phyloP scores from a whole-genome alignment of 2,797 vertebrate genomes.

The Sternarchorhynchus goeldii region DNA sequence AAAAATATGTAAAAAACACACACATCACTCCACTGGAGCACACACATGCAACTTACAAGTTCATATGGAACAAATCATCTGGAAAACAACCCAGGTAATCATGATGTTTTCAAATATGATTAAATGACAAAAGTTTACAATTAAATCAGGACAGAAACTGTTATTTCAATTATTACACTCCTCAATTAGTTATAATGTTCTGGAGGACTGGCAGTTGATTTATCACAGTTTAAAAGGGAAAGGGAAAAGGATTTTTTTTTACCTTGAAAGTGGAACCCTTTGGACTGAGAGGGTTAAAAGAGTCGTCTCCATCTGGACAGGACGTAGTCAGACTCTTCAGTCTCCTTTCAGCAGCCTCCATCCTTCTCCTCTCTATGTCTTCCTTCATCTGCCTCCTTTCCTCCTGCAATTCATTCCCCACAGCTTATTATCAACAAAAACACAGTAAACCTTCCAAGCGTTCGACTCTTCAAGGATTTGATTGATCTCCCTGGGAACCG shows the following conservation, averaged over 20 bases:
- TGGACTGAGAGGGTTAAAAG: constrained; percentile 71
- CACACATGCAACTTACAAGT: constrained; percentile 66
- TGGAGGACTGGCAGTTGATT: background rate
- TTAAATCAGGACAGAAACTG: background rate
- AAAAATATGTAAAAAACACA: background rate
- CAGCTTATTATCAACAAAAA: background rate
- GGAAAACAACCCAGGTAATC: constrained; percentile 57
- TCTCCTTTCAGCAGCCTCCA: constrained; percentile 75
- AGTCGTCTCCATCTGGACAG: constrained; percentile 70
- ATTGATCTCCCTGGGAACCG: background rate
- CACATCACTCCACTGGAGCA: constrained; percentile 42
- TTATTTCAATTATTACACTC: background rate
- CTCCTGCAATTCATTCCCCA: constrained; percentile 67
- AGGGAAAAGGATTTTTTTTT: background rate
- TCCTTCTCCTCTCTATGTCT: constrained; percentile 74
- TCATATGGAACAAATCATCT: constrained; percentile 60
- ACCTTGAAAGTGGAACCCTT: constrained; percentile 81
- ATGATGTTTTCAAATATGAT: constrained; percentile 9
- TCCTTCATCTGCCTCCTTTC: constrained; percentile 78
- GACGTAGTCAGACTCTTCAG: constrained; percentile 73
- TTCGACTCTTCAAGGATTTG: background rate
- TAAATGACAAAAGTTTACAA: constrained; percentile 4
- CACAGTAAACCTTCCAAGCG: background rate
- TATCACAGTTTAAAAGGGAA: background rate
- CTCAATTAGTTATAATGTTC: background rate